phyloP scores from a whole-genome alignment of 1,140 invertebrate species.

The Aplysia californica region DNA sequence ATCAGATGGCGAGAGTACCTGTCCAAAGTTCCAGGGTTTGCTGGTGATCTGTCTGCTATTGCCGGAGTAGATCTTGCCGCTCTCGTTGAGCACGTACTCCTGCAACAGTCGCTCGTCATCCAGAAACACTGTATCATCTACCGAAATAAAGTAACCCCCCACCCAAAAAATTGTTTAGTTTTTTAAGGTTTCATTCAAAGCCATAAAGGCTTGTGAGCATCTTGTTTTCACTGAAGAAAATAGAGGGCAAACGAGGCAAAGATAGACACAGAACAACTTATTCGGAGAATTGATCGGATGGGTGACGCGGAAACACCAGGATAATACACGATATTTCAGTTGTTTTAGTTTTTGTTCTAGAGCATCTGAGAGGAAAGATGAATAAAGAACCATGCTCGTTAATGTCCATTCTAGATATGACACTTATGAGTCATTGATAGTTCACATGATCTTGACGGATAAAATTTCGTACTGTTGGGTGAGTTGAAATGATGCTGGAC shows the following conservation, averaged over 20 bases:
- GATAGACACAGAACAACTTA: not conserved
- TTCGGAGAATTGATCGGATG: not conserved
- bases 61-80: slow-evolving; percentile 89
- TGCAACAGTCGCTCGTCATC: slow-evolving; percentile 77
- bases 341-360: no score
- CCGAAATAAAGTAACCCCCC: not conserved
- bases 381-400: no score
- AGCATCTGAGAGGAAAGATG: no score
- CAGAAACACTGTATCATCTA: slow-evolving; percentile 70
- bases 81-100: slow-evolving; percentile 87
- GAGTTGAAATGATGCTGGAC: no score
- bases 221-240: not conserved
- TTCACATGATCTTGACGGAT: no score
- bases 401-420: no score
- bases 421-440: no score
- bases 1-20: slow-evolving; percentile 69
- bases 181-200: not conserved
- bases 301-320: not conserved
- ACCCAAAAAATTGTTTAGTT: not conserved
- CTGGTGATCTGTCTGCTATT: slow-evolving; percentile 82
- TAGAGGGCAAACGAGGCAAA: not conserved
- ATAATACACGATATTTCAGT: no score
- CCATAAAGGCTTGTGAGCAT: no score
- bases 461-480: no score
- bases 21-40: slow-evolving; percentile 89